These are phyloP conservation scores for Aproaerema taeniolella DNA, from an alignment of 2,888 invertebrate genomes.

Conservation along the genomic window DNA sequence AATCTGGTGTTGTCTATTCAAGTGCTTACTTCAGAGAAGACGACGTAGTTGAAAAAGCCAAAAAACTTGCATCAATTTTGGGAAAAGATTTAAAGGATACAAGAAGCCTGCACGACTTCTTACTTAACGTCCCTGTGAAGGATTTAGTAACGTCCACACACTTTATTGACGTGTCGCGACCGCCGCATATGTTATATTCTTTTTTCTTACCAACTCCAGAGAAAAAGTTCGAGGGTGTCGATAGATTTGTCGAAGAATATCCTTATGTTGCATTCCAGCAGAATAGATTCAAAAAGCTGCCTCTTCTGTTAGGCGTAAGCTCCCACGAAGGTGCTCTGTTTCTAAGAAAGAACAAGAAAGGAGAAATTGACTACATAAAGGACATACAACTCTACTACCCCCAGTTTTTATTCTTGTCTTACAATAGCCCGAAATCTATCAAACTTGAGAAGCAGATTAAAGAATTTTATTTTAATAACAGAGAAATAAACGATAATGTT, in stretches of 20 bases:
- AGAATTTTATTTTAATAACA: conserved; percentile 44
- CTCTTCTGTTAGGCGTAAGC: conserved; percentile 37
- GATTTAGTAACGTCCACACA: conserved; percentile 44
- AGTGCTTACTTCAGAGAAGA: conserved; percentile 47
- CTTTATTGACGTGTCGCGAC: conserved; percentile 36
- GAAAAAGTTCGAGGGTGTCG: conserved; percentile 40
- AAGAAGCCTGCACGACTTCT: conserved; percentile 36
- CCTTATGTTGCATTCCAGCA: conserved; percentile 36
- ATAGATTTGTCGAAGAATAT: conserved; percentile 42
- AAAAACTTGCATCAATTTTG: conserved; percentile 35
- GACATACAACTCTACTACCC: conserved; percentile 49
- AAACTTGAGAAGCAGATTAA: conserved; percentile 31
- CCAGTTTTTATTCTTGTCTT: conserved; percentile 29
- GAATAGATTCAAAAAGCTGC: conserved; percentile 42
- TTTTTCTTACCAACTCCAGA: conserved; percentile 52
- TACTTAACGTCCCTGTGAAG: conserved; percentile 36
- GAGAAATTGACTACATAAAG: conserved; percentile 37
- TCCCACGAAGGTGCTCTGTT: conserved; percentile 54
- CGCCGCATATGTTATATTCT: conserved; percentile 32
- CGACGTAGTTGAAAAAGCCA: conserved; percentile 45
- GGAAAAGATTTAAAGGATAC: conserved; percentile 36
- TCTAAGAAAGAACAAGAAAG: conserved; percentile 32
- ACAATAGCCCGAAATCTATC: conserved; percentile 23
- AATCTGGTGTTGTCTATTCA: conserved; percentile 47
- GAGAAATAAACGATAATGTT: conserved; percentile 23